Evolutionary conservation across 64 coral and sea anemone species (phyloP).

Genomic region (Stichodactyla mertensii): DNA sequence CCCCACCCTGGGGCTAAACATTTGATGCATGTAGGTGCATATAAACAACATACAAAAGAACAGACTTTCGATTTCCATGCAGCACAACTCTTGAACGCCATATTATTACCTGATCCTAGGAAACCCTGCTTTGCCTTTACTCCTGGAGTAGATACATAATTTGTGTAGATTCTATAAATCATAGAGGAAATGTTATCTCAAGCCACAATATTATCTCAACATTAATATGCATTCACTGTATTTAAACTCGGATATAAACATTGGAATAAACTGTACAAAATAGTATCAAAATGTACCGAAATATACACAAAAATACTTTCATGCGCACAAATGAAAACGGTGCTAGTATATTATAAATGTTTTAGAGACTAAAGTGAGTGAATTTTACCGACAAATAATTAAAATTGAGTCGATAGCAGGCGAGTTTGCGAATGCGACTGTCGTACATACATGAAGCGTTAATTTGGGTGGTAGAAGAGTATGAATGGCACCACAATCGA

Average conservation of each 20-base stretch:
- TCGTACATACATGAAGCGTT: conserved; percentile 68
- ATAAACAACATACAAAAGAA: background rate
- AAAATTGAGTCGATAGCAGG: background rate
- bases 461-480: conserved; percentile 84
- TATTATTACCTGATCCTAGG: conserved; percentile 67
- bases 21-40: too few relatives aligned
- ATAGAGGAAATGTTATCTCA: background rate
- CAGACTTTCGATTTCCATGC: background rate
- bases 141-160: conserved; percentile 82
- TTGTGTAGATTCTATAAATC: conserved; percentile 80
- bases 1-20: too few relatives aligned
- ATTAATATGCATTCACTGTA: background rate
- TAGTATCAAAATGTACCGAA: background rate
- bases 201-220: background rate
- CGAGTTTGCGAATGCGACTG: background rate
- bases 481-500: conserved; percentile 97
- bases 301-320: background rate
- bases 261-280: background rate
- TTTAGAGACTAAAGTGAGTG: background rate
- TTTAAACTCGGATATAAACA: background rate
- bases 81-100: background rate
- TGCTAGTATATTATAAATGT: background rate
- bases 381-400: background rate
- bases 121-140: conserved; percentile 86
- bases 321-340: background rate